phyloP scores from a whole-genome alignment of 2,888 invertebrate genomes.

The Heteromyza rotundicornis region DNA sequence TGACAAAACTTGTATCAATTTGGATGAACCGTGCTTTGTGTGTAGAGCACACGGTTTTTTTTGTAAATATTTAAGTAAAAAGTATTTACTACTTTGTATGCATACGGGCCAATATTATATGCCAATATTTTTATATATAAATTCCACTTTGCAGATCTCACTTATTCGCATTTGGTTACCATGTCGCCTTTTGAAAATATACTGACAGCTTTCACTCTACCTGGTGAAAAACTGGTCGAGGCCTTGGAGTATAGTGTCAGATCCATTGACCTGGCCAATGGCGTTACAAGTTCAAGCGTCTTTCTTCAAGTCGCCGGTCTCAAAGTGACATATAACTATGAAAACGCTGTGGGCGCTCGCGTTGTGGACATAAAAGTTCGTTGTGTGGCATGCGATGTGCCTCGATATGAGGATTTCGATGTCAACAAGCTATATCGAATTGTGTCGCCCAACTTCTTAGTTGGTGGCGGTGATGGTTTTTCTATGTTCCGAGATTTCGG shows the following conservation, averaged over 20 bases:
- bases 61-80: too few relatives aligned
- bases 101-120: background rate
- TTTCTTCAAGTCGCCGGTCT: slow-evolving; percentile 68
- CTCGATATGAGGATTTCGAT: slow-evolving; percentile 69
- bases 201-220: slow-evolving; percentile 73
- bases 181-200: slow-evolving; percentile 80
- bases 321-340: slow-evolving; percentile 66
- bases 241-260: slow-evolving; percentile 69
- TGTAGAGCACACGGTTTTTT: background rate
- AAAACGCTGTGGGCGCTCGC: slow-evolving; percentile 67
- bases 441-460: slow-evolving; percentile 68
- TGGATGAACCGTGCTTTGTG: background rate
- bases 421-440: slow-evolving; percentile 68
- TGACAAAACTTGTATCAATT: background rate
- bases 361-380: slow-evolving; percentile 64
- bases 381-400: slow-evolving; percentile 62
- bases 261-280: slow-evolving; percentile 42
- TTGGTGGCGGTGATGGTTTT: slow-evolving; percentile 75
- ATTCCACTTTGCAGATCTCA: slow-evolving; percentile 67
- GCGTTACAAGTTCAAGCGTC: slow-evolving; percentile 35
- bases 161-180: slow-evolving; percentile 72
- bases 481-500: slow-evolving; percentile 59
- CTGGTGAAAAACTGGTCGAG: slow-evolving; percentile 70
- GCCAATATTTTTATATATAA: too few relatives aligned
- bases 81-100: too few relatives aligned